Evolutionary conservation across 2,113 vertebrate species (phyloP), one percentile per base, ranked within the genome.

Genomic region (Ailurus styani): DNA sequence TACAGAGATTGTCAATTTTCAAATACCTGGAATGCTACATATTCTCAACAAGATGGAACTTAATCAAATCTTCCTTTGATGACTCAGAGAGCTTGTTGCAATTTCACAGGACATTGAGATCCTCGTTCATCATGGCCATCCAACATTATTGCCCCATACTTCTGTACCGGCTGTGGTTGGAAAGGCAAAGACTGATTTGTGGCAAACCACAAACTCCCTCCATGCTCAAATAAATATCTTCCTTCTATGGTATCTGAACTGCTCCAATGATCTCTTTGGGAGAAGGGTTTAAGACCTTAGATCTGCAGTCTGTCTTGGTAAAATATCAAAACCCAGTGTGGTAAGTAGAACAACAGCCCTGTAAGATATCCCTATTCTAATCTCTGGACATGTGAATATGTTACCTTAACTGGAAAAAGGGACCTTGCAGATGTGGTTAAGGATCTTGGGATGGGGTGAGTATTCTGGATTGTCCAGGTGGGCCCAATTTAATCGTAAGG

Each of bases 41-140:
- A 54, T 20, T 85, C 40, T 90, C 79, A 83, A 34, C 34, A 73
- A 96, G 77, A 52, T n/a, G 34, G 79, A 96, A 66, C 57, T 47
- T 96, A 87, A 94, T 97, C 97, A 87, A 23, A 87, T 72, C 89
- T 60, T 78, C 55, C 55, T 88, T 9, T 18, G 91, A 91, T 86
- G 82, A 78, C 89, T 96, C 96, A 91, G 62, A 66, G 5, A 70
- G 23, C 88, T 34, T 93, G 27, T 29, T 72, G 47, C 31, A 62
- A 23, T 85, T 85, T 84, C 82, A 60, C 12, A 91, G 77, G 57
- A 96, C 91, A 72, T 2, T 72, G 95, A 86, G 90, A 86, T 88
- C 73, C 86, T 54, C 5, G 2, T 66, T 87, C 68, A 68, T 68
- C 37, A 23, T 4, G 75, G 75, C 21, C 31, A 40, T 27, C 34